A percentile compares a stretch with the other conserved stretches of the same genome.
Conservation (phyloP, 2,113 vertebrate genomes). For the Gorsachius goisagi region DNA sequence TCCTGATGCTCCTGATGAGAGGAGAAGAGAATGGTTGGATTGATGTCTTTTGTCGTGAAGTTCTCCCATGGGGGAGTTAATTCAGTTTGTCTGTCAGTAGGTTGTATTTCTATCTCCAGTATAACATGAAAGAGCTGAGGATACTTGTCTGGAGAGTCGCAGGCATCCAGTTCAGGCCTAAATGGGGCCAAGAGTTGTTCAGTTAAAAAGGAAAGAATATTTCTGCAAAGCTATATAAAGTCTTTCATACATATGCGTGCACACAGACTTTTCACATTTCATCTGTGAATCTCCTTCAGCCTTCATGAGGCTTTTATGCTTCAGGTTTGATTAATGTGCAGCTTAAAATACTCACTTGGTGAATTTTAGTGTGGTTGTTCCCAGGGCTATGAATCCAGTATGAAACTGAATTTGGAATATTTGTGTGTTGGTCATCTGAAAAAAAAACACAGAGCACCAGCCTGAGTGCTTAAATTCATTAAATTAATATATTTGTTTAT, state of each 20-base stretch:
- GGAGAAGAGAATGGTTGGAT: slow-evolving; percentile 91
- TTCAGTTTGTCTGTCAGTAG: slow-evolving; percentile 88
- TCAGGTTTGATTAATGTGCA: background rate
- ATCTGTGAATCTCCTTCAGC: background rate
- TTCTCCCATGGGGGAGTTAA: slow-evolving; percentile 97
- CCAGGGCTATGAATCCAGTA: slow-evolving; percentile 92
- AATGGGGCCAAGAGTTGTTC: background rate
- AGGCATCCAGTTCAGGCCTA: slow-evolving; percentile 95
- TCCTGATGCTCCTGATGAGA: slow-evolving; percentile 95
- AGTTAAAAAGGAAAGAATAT: background rate
- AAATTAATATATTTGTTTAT: background rate
- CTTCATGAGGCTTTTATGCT: background rate
- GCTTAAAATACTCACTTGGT: slow-evolving; percentile 86
- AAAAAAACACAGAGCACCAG: background rate
- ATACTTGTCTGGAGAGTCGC: slow-evolving; percentile 96
- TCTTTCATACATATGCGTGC: background rate
- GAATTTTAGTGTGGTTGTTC: slow-evolving; percentile 90
- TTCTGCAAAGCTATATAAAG: background rate
- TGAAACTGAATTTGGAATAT: slow-evolving; percentile 99
- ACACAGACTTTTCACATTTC: background rate
- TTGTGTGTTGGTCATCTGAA: slow-evolving; percentile 95
- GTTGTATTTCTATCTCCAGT: slow-evolving; percentile 91
- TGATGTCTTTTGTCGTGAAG: slow-evolving; percentile 92
- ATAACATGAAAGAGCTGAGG: slow-evolving; percentile 94
- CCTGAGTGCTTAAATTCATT: background rate